These are phyloP conservation scores for Gryllus longicercus DNA, from an alignment of 2,888 invertebrate species.

Conservation along the genomic window DNA sequence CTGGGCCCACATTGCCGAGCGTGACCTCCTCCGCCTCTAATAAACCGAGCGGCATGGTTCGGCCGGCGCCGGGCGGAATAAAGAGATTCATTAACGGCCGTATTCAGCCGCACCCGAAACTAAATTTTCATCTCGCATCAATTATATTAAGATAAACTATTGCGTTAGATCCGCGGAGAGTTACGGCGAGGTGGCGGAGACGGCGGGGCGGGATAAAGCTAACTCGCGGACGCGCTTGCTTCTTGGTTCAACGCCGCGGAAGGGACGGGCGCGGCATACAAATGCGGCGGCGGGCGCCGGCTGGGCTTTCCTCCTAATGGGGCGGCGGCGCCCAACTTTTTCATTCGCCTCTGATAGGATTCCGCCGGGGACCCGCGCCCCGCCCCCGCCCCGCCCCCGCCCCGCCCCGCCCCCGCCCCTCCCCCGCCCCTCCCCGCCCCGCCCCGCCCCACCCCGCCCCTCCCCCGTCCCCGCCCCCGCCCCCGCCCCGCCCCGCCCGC, in stretches of 20 bases:
- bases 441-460: no score
- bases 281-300: neutral
- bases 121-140: neutral
- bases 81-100: neutral
- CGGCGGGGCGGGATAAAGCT: neutral
- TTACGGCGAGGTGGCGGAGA: neutral
- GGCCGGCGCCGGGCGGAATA: neutral
- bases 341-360: conserved; percentile 5
- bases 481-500: no score
- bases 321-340: neutral
- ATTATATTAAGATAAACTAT: neutral
- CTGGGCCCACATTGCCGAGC: neutral
- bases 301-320: neutral
- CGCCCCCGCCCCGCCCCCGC: no score
- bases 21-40: no score
- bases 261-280: neutral
- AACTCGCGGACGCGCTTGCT: conserved; percentile 3
- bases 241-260: neutral
- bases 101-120: neutral
- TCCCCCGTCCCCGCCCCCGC: no score
- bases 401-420: no score
- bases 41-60: no score
- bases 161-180: neutral
- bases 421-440: no score
- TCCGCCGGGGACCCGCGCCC: neutral